These are phyloP conservation scores for Hapalemur alaotrensis DNA, from an alignment of 2,797 vertebrate species.

Conservation along the genomic window DNA sequence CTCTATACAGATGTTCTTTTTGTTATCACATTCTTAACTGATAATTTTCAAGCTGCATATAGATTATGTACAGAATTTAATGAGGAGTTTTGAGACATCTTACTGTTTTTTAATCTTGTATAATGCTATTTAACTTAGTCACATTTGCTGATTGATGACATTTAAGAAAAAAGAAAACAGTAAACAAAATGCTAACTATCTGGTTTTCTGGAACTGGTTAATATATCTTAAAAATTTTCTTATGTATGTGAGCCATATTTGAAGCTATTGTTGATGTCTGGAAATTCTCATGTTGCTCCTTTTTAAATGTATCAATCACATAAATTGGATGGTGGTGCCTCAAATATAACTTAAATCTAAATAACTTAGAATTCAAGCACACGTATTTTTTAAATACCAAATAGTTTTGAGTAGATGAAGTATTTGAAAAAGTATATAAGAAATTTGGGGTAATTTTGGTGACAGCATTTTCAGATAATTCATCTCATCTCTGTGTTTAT, in stretches of 20 bases:
- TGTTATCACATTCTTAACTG: neutral
- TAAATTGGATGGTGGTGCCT: neutral
- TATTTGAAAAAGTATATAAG: neutral
- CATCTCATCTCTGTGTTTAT: neutral
- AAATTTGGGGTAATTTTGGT: neutral
- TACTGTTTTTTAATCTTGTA: neutral
- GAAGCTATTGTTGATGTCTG: neutral
- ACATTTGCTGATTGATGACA: constrained; percentile 6
- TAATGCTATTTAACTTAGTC: constrained; percentile 7
- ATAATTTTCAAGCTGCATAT: neutral
- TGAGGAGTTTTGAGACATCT: neutral
- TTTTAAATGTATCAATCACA: neutral
- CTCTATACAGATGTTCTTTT: neutral
- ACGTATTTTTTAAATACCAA: neutral
- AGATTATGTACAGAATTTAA: neutral
- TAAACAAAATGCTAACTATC: constrained; percentile 9
- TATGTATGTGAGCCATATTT: neutral
- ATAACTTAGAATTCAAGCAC: neutral
- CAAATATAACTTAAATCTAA: neutral
- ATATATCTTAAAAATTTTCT: neutral
- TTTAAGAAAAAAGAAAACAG: constrained; percentile 24
- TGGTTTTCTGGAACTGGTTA: constrained; percentile 21
- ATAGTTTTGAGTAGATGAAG: neutral
- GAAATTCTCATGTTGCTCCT: neutral
- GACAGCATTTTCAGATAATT: neutral